Conservation (phyloP, 2,113 vertebrate species). For the Procavia capensis region DNA sequence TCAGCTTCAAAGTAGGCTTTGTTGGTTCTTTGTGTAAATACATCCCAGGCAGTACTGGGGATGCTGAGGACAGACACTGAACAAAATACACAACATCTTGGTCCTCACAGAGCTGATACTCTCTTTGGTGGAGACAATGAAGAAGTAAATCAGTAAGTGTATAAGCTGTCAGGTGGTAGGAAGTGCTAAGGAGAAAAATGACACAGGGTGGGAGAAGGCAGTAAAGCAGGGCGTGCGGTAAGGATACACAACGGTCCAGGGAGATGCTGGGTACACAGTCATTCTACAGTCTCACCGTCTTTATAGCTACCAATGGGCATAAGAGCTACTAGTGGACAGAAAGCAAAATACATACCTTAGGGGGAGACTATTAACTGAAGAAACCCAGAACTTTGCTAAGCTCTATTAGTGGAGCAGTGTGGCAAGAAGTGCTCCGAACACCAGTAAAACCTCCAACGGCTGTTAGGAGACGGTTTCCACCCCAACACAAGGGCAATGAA, state of each 20-base stretch:
- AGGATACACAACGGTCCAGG: neutral
- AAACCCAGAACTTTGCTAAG: neutral
- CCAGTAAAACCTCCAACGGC: neutral
- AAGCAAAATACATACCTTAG: neutral
- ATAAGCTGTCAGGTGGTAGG: neutral
- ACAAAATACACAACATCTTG: neutral
- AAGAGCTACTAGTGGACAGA: neutral
- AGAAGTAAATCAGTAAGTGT: neutral
- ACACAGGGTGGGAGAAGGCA: neutral
- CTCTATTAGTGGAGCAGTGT: neutral
- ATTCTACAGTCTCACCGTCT: neutral
- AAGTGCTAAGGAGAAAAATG: neutral
- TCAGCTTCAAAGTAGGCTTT: neutral
- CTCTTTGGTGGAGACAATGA: neutral
- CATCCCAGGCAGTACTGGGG: neutral
- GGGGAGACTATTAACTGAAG: too few relatives aligned
- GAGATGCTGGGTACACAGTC: neutral
- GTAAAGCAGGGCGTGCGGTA: neutral
- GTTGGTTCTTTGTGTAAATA: neutral
- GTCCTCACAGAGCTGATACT: neutral
- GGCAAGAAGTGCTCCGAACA: neutral
- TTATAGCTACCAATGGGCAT: neutral
- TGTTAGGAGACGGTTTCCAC: neutral
- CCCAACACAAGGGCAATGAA: neutral
- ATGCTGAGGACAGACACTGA: neutral